These are phyloP conservation scores for Aethina tumida DNA, from an alignment of 1,140 invertebrate species.

Conservation along the genomic window DNA sequence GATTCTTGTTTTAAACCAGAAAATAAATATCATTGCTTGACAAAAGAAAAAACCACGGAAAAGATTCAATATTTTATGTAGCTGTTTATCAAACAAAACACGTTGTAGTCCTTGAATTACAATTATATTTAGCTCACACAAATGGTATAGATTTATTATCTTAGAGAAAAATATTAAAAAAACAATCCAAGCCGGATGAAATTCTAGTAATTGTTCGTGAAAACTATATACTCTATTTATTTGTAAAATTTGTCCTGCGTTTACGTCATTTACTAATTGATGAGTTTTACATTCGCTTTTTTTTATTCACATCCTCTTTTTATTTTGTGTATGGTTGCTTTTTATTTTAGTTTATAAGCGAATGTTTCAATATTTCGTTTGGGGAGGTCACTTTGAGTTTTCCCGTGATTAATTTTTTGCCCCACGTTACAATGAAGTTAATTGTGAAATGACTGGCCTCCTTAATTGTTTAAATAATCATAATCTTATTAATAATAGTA, in stretches of 20 bases:
- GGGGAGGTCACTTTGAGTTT: conserved; percentile 7
- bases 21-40: conserved; percentile 11
- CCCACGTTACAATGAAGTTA: neutral
- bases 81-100: conserved; percentile 18
- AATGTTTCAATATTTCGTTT: conserved; percentile 16
- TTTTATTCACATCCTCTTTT: conserved; percentile 8
- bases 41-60: conserved; percentile 14
- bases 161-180: conserved; percentile 16
- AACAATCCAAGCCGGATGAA: conserved; percentile 17
- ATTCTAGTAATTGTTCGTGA: conserved; percentile 22
- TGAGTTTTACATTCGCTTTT: conserved; percentile 7
- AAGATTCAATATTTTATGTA: conserved; percentile 20
- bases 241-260: conserved; percentile 18
- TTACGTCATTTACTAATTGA: conserved; percentile 8
- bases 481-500: conserved; percentile 16
- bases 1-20: conserved; percentile 11
- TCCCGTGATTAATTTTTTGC: neutral
- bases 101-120: conserved; percentile 16
- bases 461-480: conserved; percentile 6
- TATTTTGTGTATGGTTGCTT: conserved; percentile 10
- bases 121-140: conserved; percentile 22
- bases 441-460: neutral
- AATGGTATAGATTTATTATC: no score
- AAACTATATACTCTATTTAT: conserved; percentile 17
- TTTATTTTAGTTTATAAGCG: conserved; percentile 14